These are phyloP conservation scores for Maniola hyperantus DNA, from an alignment of 2,888 invertebrate genomes.

Conservation along the genomic window DNA sequence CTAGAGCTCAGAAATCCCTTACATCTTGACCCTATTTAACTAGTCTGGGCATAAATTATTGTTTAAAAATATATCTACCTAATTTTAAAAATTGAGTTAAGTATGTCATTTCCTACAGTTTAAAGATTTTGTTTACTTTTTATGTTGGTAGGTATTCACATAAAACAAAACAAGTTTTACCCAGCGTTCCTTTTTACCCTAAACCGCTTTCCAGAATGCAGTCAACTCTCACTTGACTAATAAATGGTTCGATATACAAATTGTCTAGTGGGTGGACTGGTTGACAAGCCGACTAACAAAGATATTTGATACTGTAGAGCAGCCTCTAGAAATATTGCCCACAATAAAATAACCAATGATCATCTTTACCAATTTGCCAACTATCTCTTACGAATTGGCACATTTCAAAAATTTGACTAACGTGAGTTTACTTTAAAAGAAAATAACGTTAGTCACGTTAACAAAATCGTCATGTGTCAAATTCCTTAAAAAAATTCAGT, in stretches of 20 bases:
- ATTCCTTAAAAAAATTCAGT: too few relatives aligned
- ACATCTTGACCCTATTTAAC: too few relatives aligned
- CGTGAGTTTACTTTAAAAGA: too few relatives aligned
- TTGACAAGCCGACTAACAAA: slow-evolving; percentile 52
- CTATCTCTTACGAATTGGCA: too few relatives aligned
- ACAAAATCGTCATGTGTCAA: too few relatives aligned
- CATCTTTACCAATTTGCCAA: neutral
- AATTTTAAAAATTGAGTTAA: too few relatives aligned
- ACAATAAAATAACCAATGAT: neutral
- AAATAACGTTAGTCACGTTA: too few relatives aligned
- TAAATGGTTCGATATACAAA: slow-evolving; percentile 60
- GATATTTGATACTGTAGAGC: neutral
- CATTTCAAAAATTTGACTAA: too few relatives aligned
- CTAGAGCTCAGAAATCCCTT: too few relatives aligned
- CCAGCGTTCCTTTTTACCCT: slow-evolving; percentile 4
- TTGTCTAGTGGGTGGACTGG: slow-evolving; percentile 75
- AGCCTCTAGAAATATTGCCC: neutral
- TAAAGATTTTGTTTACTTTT: neutral
- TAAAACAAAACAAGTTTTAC: slow-evolving; percentile 22
- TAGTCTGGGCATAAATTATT: too few relatives aligned
- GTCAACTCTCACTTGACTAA: slow-evolving; percentile 40
- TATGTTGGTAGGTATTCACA: neutral
- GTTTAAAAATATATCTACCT: too few relatives aligned
- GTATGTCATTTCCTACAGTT: neutral
- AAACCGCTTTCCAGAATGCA: slow-evolving; percentile 23